These are phyloP conservation scores for Eulemur albifrons DNA, from an alignment of 2,797 vertebrate species.

Conservation along the genomic window DNA sequence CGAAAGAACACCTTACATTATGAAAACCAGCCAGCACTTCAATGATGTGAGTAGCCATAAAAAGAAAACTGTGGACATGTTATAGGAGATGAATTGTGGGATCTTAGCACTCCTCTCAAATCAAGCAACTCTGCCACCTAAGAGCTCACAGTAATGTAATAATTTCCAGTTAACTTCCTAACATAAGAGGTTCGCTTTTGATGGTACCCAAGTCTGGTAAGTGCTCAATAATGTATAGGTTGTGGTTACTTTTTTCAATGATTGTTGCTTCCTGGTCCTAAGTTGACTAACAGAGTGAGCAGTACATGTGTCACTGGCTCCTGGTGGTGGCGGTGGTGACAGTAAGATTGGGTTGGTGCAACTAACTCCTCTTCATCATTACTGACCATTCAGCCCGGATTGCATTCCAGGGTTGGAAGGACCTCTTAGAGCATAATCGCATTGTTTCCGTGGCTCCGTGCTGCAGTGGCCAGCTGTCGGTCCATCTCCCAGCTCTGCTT, in stretches of 20 bases:
- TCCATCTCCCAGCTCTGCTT: background rate
- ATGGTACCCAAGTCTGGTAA: background rate
- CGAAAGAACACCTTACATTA: conserved; percentile 95
- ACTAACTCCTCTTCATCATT: background rate
- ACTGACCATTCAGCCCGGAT: background rate
- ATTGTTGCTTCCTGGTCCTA: background rate
- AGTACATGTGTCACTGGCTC: background rate
- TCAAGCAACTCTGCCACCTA: background rate
- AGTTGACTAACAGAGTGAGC: background rate
- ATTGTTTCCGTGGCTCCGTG: background rate
- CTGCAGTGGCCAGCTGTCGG: background rate
- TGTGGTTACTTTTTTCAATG: background rate
- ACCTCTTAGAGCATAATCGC: background rate
- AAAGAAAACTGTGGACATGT: fast-evolving
- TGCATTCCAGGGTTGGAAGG: background rate
- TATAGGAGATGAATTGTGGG: background rate
- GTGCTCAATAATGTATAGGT: background rate
- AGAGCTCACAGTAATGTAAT: background rate
- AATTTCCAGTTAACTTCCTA: background rate
- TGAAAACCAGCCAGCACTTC: conserved; percentile 97
- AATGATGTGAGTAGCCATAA: conserved; percentile 90
- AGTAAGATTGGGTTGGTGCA: background rate
- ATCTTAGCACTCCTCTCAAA: background rate
- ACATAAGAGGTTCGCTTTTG: background rate
- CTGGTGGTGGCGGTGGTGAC: background rate